Evolutionary conservation across 2,888 invertebrate genomes (phyloP), one percentile per base, ranked within the genome.

Genomic region (Drosophila mettleri): DNA sequence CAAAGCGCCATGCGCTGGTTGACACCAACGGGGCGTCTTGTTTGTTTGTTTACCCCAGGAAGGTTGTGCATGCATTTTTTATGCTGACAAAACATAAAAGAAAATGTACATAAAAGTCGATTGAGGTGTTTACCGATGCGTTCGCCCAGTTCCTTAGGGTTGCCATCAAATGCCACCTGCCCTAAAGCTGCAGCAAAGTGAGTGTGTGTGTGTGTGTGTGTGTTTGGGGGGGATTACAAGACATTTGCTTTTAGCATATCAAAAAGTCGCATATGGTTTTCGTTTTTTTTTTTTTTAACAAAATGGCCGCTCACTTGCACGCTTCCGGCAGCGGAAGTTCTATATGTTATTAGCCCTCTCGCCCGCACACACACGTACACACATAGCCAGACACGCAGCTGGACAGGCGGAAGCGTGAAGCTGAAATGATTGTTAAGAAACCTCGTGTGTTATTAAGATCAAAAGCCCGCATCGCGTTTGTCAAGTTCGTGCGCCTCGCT

Each of bases 31-130:
- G 65, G 58, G 58, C 61, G 75, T 69, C 73, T 80, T 82, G 80
- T 81, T 81, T 81, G 82, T 76, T 81, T 80, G 78, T 58, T 78
- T 74, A 76, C 73, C 66, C 62, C 55, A 53, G 60, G 80, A 65
- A 78, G 83, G 79, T 74, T 78, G 76, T 76, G 81, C 64, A 77
- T 82, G 84, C 82, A 83, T 83, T 82, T 82, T 80, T 81, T 83
- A 82, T 78, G 81, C 82, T 82, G 82, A 82, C 81, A 83, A 81
- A 72, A 82, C 82, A 83, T 82, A 81, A 83, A 83, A 78, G 75
- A 74, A 80, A 79, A 81, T 73, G 75, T 77, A 82, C 81, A 82
- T 82, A 84, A 83, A 83, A 80, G 84, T 80, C 84, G 84, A 68
- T 73, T 66, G 78, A 80, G 78, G 82, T 83, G 85, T 83, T 83